Base-by-base conservation (phyloP, 2,797 vertebrate genomes). In the Erpetoichthys calabaricus region DNA sequence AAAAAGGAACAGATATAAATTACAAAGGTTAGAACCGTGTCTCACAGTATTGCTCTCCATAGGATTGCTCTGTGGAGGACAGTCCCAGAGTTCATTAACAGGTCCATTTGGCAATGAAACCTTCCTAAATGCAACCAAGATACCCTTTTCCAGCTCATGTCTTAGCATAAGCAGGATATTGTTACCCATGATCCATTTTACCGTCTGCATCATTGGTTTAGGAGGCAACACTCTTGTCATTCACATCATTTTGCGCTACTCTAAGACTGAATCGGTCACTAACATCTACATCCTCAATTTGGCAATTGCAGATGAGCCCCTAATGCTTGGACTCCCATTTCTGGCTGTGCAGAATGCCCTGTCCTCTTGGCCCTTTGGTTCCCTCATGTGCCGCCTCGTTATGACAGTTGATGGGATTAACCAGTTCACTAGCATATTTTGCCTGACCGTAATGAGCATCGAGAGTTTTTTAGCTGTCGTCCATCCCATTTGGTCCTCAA, bases 271-370 rank as follows among this genome's bases (percentile, higher is more conserved):
- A 66, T 93, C 91, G 0, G 91, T 94, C 56, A 98, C 95, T 64
- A 97, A 98, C 68, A 88, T 97, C 59, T 98, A 98, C 74, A 91
- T 98, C 75, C 79, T 98, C 25, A 98, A 98, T 66, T 67, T 97
- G 56, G 92, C 94, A 0, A 68, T 98, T 51, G 94, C 95, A 0
- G 94, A 98, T 0, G 91, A 93, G 7, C 82, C 98, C 6, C 90
- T 94, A 67, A 89, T 98, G 81, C 65, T 98, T 44, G 92, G 93
- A 1, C 80, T 98, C 60, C 93, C 93, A 3, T 95, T 98, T 66
- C 68, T 94, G 43, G 90, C 90, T 58, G 89, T 89, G 0, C 92
- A 92, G n/a, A 93, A 90, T 0, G 78, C 82, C 6, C 77, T 96
- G 43, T 88, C 85, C 70, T 93, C 91, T 47, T 98, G 94, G 93